Base-by-base conservation (phyloP, 2,797 vertebrate species). In the Lutjanus argentimaculatus region DNA sequence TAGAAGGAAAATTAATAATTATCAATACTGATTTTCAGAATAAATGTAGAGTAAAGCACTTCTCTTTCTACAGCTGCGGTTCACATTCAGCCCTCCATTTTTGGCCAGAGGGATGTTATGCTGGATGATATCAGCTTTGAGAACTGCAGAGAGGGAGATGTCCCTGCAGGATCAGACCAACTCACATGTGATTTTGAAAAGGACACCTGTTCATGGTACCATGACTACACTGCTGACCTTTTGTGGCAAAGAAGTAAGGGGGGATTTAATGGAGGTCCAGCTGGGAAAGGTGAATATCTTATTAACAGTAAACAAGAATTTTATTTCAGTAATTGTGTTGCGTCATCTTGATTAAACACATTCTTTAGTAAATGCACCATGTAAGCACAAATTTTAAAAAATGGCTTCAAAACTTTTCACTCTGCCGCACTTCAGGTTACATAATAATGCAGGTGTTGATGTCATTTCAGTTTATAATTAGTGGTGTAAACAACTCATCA, bases 141-240 rank as follows among this genome's bases (percentile, higher is more conserved):
- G 7, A 55, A 87, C 84, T 96, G 96, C 83, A 76, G 61, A 51
- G 91, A 94, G 19, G 91, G 75, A 52, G 93, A 95, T 10, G 14
- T 94, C 25, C 95, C 95, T 17, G n/a, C 79, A 25, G 94, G 83
- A 22, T 93, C 92, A 6, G 83, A 94, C 16, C 83, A 62, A 43
- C 95, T 96, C 25, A 92, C 93, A 14, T 96, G 96, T 83, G 88
- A 94, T 85, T 96, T 96, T 92, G 94, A 96, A 64, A 75, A 68
- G 0, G 87, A 95, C 78, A 84, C 67, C 0, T 96, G 96, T 77
- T 91, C 94, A 19, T 96, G 96, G 96, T 96, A 93, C 85, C 70
- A 81, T 40, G 94, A 95, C 87, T 82, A 90, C 66, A 91, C 84
- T 45, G 67, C 89, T 43, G 85, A 80, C 79, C 64, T 92, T 40